Evolutionary conservation across 2,113 vertebrate genomes (phyloP), one percentile per base, ranked within the genome.

Genomic region (Hucho hucho): DNA sequence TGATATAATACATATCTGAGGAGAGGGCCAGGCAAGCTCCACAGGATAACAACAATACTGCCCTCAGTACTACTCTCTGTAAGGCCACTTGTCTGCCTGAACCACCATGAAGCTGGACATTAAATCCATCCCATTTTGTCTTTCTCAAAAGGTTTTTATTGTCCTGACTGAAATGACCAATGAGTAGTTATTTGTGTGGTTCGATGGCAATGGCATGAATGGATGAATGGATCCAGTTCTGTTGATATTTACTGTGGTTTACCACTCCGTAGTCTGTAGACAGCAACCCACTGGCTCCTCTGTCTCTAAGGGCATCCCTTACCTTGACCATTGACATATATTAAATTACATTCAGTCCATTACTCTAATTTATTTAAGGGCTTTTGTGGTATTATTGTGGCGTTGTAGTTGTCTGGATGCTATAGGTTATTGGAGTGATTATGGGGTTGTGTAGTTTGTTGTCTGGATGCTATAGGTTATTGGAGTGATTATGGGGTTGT

Each of bases 11-110:
- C 13, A 64, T 53, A 14, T 14, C 49, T 18, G 49, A 53, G 49
- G 49, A 53, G 63, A 24, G n/a, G 92, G 89, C 7, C 97, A 96
- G 66, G 95, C 94, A 65, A 64, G 24, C 24, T 28, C 63, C 25
- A 25, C 25, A 64, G 37, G 9, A 2, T n/a, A 28, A 28, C 25
- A 64, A 64, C 63, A 25, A 64, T 16, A 4, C 63, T n/a, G 63
- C 26, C 13, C 63, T 64, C 63, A 24, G n/a, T 14, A 26, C 59
- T 25, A 25, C 9, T 63, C 20, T 63, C 6, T 25, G 59, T 24
- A n/a, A 22, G 59, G 12, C 59, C 20, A 9, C 26, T 28, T 64
- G 63, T 64, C 63, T 28, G 25, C 14, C 11, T 9, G 25, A 22
- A 4, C 63, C 25, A 16, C 13, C 26, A 14, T 29, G 24, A 25